Percentiles rank a stretch among this genome's conserved stretches.
These are phyloP conservation scores for Ptilorrhoa leucosticta DNA, from an alignment of 2,113 vertebrate species.

Conservation along the genomic window DNA sequence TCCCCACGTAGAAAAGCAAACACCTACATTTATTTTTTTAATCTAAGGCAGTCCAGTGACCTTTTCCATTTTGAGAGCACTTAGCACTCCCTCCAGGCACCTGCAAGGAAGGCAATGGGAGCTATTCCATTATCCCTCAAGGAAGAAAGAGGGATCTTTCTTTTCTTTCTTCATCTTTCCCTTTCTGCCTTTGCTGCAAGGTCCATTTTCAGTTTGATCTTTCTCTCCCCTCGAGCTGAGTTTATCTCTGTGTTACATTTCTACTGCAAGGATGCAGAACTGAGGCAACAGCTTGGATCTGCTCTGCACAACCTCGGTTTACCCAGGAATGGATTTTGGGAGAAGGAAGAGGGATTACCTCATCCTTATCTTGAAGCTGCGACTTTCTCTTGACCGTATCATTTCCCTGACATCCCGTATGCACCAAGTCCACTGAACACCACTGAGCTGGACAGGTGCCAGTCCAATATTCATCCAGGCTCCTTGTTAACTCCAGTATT, in stretches of 20 bases:
- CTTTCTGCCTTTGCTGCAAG: neutral
- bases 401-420: neutral
- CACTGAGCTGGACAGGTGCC: slow-evolving; percentile 73
- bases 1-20: neutral
- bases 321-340: neutral
- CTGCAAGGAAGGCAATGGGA: neutral
- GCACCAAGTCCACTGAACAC: slow-evolving; percentile 42
- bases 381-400: neutral
- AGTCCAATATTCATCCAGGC: slow-evolving; percentile 75
- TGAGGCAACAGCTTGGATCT: neutral
- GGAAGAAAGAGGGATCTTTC: neutral
- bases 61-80: neutral
- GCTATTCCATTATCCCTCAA: neutral
- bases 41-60: neutral
- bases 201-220: neutral
- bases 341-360: neutral
- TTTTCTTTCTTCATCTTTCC: neutral
- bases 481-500: slow-evolving; percentile 79
- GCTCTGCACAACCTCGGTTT: neutral
- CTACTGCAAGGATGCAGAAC: neutral
- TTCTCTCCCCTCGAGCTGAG: neutral
- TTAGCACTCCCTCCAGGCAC: neutral
- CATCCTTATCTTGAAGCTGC: neutral
- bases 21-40: neutral
- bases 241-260: neutral